A percentile compares a stretch with the other conserved stretches of the same genome.
Evolutionary conservation across 1,140 invertebrate genomes (phyloP).

Genomic region (Nixonia krombeini): DNA sequence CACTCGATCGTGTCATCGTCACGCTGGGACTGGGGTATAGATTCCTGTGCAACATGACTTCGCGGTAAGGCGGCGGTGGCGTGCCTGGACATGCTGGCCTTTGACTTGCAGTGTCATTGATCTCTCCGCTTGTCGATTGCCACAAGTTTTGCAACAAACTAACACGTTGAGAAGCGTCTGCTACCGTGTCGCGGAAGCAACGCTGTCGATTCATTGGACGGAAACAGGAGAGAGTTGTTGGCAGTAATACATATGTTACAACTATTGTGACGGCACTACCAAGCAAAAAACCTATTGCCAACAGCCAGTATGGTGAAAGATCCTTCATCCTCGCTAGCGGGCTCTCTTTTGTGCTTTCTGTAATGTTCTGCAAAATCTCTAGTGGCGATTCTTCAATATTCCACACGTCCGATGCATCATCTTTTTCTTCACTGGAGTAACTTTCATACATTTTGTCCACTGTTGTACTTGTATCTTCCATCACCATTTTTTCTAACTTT

Average conservation of each 20-base stretch:
- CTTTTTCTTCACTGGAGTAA: slow-evolving; percentile 6
- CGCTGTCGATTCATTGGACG: slow-evolving; percentile 26
- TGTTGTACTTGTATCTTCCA: slow-evolving; percentile 12
- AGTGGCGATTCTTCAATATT: slow-evolving; percentile 21
- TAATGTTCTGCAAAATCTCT: slow-evolving; percentile 5
- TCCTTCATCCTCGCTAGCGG: slow-evolving; percentile 22
- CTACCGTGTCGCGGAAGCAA: slow-evolving; percentile 11
- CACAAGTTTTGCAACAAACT: slow-evolving; percentile 53
- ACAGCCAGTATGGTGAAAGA: slow-evolving; percentile 54
- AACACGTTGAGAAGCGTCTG: slow-evolving; percentile 45
- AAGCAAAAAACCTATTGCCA: slow-evolving; percentile 54
- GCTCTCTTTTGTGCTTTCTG: slow-evolving; percentile 9
- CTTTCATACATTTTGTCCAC: slow-evolving; percentile 12
- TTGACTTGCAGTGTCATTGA: slow-evolving; percentile 1
- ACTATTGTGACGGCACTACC: slow-evolving; percentile 53
- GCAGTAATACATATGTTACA: slow-evolving; percentile 55
- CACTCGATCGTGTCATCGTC: neutral
- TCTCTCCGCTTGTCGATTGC: slow-evolving; percentile 12
- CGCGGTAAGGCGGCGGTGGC: slow-evolving; percentile 63
- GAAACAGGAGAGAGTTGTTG: slow-evolving; percentile 37
- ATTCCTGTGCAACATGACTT: slow-evolving; percentile 57
- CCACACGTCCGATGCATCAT: neutral
- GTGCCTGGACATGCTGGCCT: slow-evolving; percentile 56
- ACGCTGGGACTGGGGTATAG: slow-evolving; percentile 39
- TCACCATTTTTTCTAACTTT: slow-evolving; percentile 57